Base-by-base conservation (phyloP, 2,888 invertebrate species). In the Fissipunctia ypsillon region DNA sequence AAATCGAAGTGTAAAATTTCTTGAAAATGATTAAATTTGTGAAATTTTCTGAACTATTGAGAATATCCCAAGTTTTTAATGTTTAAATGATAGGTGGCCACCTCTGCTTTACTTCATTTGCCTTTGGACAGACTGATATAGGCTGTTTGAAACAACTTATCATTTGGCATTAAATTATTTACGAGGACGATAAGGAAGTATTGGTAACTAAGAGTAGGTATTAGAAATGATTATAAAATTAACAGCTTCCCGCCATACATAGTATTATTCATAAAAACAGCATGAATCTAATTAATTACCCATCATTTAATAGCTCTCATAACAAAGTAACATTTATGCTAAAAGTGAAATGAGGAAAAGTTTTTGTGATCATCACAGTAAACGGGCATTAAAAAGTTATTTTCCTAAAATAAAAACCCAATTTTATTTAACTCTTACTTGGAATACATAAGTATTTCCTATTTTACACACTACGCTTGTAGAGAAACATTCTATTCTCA, bases 351-450 rank as follows among this genome's bases (percentile, higher is more conserved):
- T 12, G 1, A 35, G 19, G 28, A 43, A 52, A 43, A 25, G 38
- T 19, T 38, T 54, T 31, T 31, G 6, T 41, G 43, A 14, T 35
- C 48, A 48, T 25, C 28, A n/a, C n/a, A 19, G 22, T 59, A 41
- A 59, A 69, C 19, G 4, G 10, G 16, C 22, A 69, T 41, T 16
- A 22, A 59, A 70, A 10, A 25, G n/a, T 14, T 12, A 43, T 38
- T 19, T 67, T 25, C 12, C 12, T 22, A 28, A 69, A 38, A 60
- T 69, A 38, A 68, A 57, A 60, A 16, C 12, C 22, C 16, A n/a
- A 38, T 61, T 16, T 69, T 31, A 43, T 43, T 43, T 25, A 41
- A 25, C 22, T 64, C 19, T 43, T 12, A 52, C 25, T 41, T 48
- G 2, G 3, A 60, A 38, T n/a, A n/a, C n/a, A n/a, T 28, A 14